Base-by-base conservation (phyloP, 1,140 invertebrate species). In the Melitaea cinxia region DNA sequence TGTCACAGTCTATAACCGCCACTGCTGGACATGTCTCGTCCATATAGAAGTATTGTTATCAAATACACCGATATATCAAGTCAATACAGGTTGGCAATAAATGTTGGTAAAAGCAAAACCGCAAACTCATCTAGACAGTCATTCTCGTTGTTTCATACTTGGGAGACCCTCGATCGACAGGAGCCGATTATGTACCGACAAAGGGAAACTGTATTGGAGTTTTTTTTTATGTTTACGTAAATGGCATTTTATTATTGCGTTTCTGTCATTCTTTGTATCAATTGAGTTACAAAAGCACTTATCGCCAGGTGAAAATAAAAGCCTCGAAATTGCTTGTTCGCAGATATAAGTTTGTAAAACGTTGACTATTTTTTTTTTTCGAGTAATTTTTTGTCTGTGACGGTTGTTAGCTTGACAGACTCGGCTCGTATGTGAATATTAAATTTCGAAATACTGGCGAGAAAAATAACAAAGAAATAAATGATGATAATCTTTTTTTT, bases 101-200 rank as follows among this genome's bases (percentile, higher is more conserved):
- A n/a, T n/a, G n/a, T n/a, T n/a, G n/a, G n/a, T 1, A 33, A 4
- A 4, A 33, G 12, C 1, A 10, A 33, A 33, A 33, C 3, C 30
- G 6, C 30, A 33, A 33, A 33, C 58, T 23, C 47, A 52, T 60
- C 19, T 35, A 56, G 15, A 45, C 0, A 47, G 4, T 55, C 17
- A 15, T n/a, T 24, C 24, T 37, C 55, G 0, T 24, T 54, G 63
- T 65, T 65, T 52, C 6, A 65, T 58, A 53, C 47, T 62, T 45
- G 53, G 56, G 60, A 59, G 63, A 65, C 58, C 68, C 55, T 60
- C 58, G 45, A 54, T 57, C 64, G 66, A 59, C 59, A 58, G 62
- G 33, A 70, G 70, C 67, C 68, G 72, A 74, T 75, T 78, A 68
- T 75, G 60, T 73, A 72, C 72, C 68, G 73, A 80, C 73, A 80